Percentiles rank a stretch among this genome's conserved stretches.
phyloP scores from a whole-genome alignment of 2,888 invertebrate genomes.

The Pecten maximus region DNA sequence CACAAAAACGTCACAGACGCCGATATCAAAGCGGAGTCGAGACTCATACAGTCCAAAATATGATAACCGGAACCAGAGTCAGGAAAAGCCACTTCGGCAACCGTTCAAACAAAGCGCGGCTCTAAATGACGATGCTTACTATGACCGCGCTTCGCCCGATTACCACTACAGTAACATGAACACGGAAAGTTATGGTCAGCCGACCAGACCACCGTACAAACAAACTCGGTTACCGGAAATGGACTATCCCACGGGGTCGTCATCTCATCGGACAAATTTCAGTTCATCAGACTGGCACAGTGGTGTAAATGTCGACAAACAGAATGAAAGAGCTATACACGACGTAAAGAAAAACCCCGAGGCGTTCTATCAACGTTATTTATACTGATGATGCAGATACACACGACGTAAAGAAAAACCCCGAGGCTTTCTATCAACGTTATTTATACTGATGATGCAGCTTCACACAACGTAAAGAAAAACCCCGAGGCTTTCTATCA shows the following conservation, averaged over 20 bases:
- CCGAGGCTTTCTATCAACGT: neutral
- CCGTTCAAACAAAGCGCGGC: neutral
- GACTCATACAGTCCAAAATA: neutral
- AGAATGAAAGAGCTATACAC: neutral
- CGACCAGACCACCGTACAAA: neutral
- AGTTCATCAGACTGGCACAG: neutral
- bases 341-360: neutral
- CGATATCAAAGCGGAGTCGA: neutral
- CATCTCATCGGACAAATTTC: neutral
- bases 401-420: neutral
- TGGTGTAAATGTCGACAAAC: neutral
- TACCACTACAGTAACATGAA: neutral
- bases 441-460: neutral
- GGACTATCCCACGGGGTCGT: neutral
- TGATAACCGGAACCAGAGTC: neutral
- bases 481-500: neutral
- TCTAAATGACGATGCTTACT: neutral
- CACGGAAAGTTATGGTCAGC: neutral
- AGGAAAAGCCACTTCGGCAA: neutral
- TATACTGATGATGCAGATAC: neutral
- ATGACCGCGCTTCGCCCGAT: neutral
- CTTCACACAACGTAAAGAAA: neutral
- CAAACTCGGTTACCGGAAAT: neutral
- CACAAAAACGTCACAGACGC: slow-evolving; percentile 5
- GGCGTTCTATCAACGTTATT: neutral